Conservation (phyloP, 2,888 invertebrate species). For the Hartigia nigra region DNA sequence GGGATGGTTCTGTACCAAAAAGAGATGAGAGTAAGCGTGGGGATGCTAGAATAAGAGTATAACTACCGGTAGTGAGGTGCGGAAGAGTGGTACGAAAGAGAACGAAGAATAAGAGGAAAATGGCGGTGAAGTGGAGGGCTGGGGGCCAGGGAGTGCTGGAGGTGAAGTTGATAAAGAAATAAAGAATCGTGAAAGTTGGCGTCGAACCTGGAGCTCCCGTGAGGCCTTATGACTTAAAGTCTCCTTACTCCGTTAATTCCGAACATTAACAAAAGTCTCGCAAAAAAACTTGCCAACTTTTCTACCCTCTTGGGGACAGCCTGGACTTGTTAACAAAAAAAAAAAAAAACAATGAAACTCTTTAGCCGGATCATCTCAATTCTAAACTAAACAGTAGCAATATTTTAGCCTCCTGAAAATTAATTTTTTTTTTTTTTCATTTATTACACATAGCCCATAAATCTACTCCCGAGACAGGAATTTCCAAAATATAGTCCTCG, state of each 20-base stretch:
- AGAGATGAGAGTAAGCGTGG: background rate
- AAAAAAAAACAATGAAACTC: slow-evolving; percentile 59
- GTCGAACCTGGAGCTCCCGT: slow-evolving; percentile 59
- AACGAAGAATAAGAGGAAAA: slow-evolving; percentile 15
- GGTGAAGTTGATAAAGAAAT: slow-evolving; percentile 64
- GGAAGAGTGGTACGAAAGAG: background rate
- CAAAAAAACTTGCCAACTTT: slow-evolving; percentile 62
- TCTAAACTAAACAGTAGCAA: background rate
- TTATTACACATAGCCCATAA: background rate
- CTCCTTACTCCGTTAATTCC: slow-evolving; percentile 66
- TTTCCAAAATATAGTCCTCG: background rate
- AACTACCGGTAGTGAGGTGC: background rate
- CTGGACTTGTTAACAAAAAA: slow-evolving; percentile 64
- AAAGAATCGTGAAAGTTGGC: slow-evolving; percentile 65
- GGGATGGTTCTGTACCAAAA: slow-evolving; percentile 31
- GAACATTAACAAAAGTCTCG: slow-evolving; percentile 66
- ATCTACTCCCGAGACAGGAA: background rate
- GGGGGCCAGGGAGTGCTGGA: slow-evolving; percentile 27
- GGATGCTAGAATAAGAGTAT: background rate
- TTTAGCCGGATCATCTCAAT: background rate
- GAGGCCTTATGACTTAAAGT: slow-evolving; percentile 66
- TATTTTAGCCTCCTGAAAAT: background rate
- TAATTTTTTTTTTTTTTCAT: background rate
- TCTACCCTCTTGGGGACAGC: slow-evolving; percentile 46
- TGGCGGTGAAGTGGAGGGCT: slow-evolving; percentile 5